Evolutionary conservation across 2,888 invertebrate genomes (phyloP).

Genomic region (Epirrhoe tristata): DNA sequence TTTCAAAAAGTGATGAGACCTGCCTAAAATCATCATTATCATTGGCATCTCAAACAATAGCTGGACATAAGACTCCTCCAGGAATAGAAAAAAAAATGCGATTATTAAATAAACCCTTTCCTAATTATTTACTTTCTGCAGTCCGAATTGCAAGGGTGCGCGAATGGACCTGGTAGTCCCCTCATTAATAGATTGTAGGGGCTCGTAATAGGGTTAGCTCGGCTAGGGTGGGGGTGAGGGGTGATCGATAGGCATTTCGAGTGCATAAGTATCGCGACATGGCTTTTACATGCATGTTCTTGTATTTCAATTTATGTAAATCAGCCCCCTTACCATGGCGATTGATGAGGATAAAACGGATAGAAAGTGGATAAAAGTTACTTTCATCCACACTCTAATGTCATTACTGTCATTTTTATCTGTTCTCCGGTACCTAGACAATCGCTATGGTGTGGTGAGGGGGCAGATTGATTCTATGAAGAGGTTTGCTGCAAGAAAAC

Average conservation of each 20-base stretch:
- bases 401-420: too few relatives aligned
- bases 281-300: constrained; percentile 13
- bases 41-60: too few relatives aligned
- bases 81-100: too few relatives aligned
- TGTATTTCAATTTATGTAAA: background rate
- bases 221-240: constrained; percentile 50
- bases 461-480: background rate
- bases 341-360: too few relatives aligned
- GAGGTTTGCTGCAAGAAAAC: background rate
- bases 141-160: constrained; percentile 20
- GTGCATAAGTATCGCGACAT: constrained; percentile 35
- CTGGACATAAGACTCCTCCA: too few relatives aligned
- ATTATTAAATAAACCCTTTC: background rate
- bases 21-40: too few relatives aligned
- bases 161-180: constrained; percentile 38
- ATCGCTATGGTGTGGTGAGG: too few relatives aligned
- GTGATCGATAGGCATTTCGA: constrained; percentile 53
- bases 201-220: constrained; percentile 54
- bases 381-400: too few relatives aligned
- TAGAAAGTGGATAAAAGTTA: too few relatives aligned
- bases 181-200: constrained; percentile 47
- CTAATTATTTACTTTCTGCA: constrained; percentile 1
- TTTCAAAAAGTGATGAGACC: too few relatives aligned
- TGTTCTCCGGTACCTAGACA: too few relatives aligned
- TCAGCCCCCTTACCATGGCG: too few relatives aligned